A percentile compares a stretch with the other conserved stretches of the same genome.
Conservation (phyloP, 2,113 vertebrate species). For the Oreotrochilus melanogaster region DNA sequence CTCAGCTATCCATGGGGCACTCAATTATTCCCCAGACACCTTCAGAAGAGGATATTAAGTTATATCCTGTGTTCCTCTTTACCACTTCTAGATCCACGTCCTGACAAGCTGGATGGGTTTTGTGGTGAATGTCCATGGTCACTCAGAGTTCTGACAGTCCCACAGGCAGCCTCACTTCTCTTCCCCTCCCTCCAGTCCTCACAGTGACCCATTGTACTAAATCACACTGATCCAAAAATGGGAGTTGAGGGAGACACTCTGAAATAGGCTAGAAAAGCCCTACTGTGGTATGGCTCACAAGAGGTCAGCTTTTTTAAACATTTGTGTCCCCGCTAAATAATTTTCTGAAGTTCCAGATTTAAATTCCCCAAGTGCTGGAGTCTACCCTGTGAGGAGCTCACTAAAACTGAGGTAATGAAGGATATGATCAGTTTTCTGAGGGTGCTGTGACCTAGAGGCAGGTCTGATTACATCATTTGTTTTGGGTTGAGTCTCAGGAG, state of each 20-base stretch:
- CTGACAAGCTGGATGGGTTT: not conserved
- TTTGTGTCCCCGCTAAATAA: not conserved
- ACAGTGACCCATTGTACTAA: slow-evolving; percentile 18
- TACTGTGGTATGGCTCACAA: not conserved
- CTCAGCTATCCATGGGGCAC: not conserved
- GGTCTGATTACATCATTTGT: slow-evolving; percentile 76
- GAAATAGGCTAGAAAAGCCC: not conserved
- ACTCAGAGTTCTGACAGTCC: not conserved
- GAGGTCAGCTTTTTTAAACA: not conserved
- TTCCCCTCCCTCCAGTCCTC: not conserved
- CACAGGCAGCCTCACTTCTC: not conserved
- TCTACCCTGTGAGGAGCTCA: not conserved
- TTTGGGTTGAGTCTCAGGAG: slow-evolving; percentile 53
- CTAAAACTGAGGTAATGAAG: not conserved
- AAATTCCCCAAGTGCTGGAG: not conserved
- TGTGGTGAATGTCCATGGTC: not conserved
- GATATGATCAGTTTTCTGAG: slow-evolving; percentile 2
- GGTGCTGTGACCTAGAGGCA: slow-evolving; percentile 54
- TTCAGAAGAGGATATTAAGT: not conserved
- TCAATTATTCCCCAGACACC: not conserved
- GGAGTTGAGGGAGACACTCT: not conserved
- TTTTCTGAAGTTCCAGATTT: not conserved
- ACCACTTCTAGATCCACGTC: not conserved
- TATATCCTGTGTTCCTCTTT: not conserved
- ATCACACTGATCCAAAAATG: not conserved